Base-by-base conservation (phyloP, 2,113 vertebrate species). In the Cryptotis parvus region DNA sequence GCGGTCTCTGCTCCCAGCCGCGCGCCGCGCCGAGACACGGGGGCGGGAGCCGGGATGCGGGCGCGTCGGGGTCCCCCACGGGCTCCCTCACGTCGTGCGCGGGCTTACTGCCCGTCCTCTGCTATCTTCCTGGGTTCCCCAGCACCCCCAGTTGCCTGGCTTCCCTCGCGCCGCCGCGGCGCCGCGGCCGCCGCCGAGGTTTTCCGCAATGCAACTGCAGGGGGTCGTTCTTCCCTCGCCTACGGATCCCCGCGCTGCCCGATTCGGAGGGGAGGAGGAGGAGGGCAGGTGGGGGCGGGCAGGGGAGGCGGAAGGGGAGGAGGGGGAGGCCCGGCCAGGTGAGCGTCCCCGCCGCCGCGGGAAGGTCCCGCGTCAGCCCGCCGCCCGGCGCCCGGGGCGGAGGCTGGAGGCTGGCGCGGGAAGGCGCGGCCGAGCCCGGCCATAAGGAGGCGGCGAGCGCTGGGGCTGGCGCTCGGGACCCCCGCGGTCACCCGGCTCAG, bases 141-240 rank as follows among this genome's bases (percentile, higher is more conserved):
- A 3, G 94, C 83, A 89, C 87, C 94, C 83, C 75, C 89, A 70
- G 89, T 16, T 39, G 82, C 86, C 84, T 91, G 3, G 70, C 94
- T 94, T 72, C 80, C 92, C 75, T 63, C 84, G 84, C n/a, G n/a
- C n/a, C n/a, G n/a, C n/a, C n/a, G n/a, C n/a, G 84, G 91, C 86
- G 79, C 90, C 66, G 91, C 55, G 37, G 90, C 69, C 15, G 93
- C 85, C 55, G 84, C 93, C 74, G 94, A 66, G 91, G 89, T 94
- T 96, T 97, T 93, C 96, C 94, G 96, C 96, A 97, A 95, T 96
- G 95, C 87, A 96, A 97, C 96, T 97, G 96, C 96, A 97, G 96
- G 96, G 96, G 96, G 96, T 96, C 96, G 96, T 95, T 96, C 93
- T 97, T 97, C 94, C 96, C 96, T 96, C 92, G 95, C 91, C 95